Conservation (phyloP, 2,888 invertebrate genomes). For the Polylopha cassiicola region DNA sequence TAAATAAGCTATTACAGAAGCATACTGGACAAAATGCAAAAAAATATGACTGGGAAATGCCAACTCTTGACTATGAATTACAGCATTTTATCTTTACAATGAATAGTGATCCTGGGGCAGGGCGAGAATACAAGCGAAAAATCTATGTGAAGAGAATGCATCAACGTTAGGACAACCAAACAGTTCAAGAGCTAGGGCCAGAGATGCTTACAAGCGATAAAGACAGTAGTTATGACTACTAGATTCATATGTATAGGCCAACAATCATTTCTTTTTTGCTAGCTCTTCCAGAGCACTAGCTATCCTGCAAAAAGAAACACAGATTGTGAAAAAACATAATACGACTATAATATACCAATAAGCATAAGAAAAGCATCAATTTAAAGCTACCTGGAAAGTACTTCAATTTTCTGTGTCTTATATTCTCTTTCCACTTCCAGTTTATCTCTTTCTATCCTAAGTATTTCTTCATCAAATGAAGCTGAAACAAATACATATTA, state of each 20-base stretch:
- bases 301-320: conserved; percentile 32
- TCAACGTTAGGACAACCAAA: too few species aligned
- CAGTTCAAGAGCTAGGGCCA: too few species aligned
- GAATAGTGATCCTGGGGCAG: too few species aligned
- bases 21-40: too few species aligned
- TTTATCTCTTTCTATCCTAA: conserved; percentile 39
- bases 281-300: conserved; percentile 37
- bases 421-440: conserved; percentile 38
- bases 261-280: conserved; percentile 32
- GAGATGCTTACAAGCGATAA: conserved; percentile 1
- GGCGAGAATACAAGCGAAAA: too few species aligned
- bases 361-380: background rate
- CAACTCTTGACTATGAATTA: conserved; percentile 3
- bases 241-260: too few species aligned
- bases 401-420: conserved; percentile 38
- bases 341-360: conserved; percentile 14
- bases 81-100: background rate
- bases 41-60: too few species aligned
- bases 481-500: conserved; percentile 18
- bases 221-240: background rate
- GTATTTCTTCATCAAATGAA: conserved; percentile 38
- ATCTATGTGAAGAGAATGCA: too few species aligned
- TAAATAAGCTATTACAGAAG: too few species aligned
- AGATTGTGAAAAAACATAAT: conserved; percentile 3
- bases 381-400: conserved; percentile 28